Percentiles rank a stretch among this genome's conserved stretches.
Evolutionary conservation across 2,797 vertebrate species (phyloP).

Genomic region (Sebastes matsubarae): DNA sequence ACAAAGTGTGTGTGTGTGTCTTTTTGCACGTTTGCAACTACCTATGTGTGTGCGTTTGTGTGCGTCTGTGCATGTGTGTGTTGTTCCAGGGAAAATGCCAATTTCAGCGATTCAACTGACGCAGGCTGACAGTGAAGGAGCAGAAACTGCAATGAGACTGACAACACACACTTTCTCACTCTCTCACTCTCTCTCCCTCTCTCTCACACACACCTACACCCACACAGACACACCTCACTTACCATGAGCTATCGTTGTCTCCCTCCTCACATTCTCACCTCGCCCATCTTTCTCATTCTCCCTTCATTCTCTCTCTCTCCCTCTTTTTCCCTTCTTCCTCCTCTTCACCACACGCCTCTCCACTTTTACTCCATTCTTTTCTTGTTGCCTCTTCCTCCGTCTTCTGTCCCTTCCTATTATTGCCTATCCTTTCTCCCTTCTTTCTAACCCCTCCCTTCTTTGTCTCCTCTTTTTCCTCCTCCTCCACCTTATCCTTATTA

Average conservation of each 20-base stretch:
- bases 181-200: neutral
- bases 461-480: neutral
- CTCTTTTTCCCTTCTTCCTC: neutral
- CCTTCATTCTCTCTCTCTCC: neutral
- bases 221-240: constrained; percentile 4
- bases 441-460: neutral
- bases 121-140: constrained; percentile 63
- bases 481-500: neutral
- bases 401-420: constrained; percentile 8
- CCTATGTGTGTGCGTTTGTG: neutral
- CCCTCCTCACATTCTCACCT: neutral
- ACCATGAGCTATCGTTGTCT: neutral
- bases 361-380: neutral
- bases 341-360: neutral
- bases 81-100: constrained; percentile 38
- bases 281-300: neutral
- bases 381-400: neutral
- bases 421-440: neutral
- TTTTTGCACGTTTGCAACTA: neutral
- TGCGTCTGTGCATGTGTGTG: neutral
- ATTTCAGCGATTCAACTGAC: constrained; percentile 40
- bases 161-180: constrained; percentile 29
- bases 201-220: neutral
- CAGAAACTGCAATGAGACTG: constrained; percentile 49
- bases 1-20: neutral